Evolutionary conservation across 2,113 vertebrate species (phyloP), one percentile per base, ranked within the genome.

Genomic region (Sylvia atricapilla): DNA sequence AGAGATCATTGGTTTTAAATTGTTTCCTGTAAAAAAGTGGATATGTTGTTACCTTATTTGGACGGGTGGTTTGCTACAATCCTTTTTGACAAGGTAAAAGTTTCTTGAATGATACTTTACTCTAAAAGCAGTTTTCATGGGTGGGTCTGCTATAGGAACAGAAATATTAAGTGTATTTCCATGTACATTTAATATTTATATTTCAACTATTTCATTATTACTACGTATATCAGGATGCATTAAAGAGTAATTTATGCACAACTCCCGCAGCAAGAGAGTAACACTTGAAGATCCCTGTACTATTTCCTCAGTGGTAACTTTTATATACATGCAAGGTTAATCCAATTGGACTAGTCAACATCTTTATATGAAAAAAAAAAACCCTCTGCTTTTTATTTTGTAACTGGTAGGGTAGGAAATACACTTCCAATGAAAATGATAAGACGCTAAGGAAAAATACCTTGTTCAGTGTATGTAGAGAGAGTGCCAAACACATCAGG

Each of bases 161-260:
- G 76, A 86, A 97, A 94, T 97, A 97, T 97, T 97, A 97, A 96
- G 96, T 98, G 96, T 98, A 97, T 97, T 95, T 92, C 33, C 37
- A 83, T 97, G 84, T 96, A 98, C 96, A 98, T 96, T 98, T 98
- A 97, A 97, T 97, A 94, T 96, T 96, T 97, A 59, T 96, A 96
- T 93, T 95, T 79, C 70, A 94, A 37, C 81, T 96, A 95, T 92
- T 96, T 96, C 95, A 95, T n/a, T 95, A 80, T 79, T 69, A 95
- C 95, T 96, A 72, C 68, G 44, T 93, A 79, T 90, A 87, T 94
- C 87, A 92, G 93, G 97, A 94, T 92, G 96, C 93, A 94, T 98
- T 98, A 94, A 97, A 97, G 89, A 90, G 46, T 77, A 89, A 90
- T 43, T 79, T 92, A 76, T 96, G 74, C 91, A 96, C 87, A 96